Evolutionary conservation across 2,888 invertebrate genomes (phyloP).

Genomic region (Acholoe squamosa): DNA sequence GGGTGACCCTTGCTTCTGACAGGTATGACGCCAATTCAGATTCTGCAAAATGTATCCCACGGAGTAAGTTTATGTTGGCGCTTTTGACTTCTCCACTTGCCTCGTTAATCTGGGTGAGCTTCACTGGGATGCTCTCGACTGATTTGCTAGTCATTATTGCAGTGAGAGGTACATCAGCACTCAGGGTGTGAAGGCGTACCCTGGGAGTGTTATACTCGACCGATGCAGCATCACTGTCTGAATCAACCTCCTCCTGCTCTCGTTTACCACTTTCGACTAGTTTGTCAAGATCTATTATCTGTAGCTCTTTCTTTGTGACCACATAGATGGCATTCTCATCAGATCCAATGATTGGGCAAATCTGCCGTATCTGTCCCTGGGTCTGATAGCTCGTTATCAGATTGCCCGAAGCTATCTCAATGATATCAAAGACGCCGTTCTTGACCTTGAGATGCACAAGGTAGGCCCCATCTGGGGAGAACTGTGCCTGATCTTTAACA

Average conservation of each 20-base stretch:
- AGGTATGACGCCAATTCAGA: conserved; percentile 33
- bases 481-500: conserved; percentile 16
- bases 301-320: conserved; percentile 29
- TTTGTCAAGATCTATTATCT: not conserved
- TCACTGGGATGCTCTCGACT: conserved; percentile 2
- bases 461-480: conserved; percentile 14
- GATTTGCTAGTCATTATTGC: not conserved
- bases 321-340: conserved; percentile 4
- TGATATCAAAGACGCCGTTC: conserved; percentile 11
- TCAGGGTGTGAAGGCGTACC: not conserved
- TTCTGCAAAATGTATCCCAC: conserved; percentile 1
- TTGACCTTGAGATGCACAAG: conserved; percentile 28
- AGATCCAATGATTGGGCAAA: not conserved
- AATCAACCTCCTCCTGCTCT: not conserved
- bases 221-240: not conserved
- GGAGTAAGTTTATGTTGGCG: not conserved
- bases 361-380: not conserved
- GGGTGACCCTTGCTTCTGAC: conserved; percentile 31
- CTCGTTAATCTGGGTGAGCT: conserved; percentile 16
- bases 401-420: not conserved
- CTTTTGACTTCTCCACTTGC: not conserved
- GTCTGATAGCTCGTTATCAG: conserved; percentile 18
- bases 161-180: conserved; percentile 26
- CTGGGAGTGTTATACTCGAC: conserved; percentile 36
- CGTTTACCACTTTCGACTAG: not conserved